Evolutionary conservation across 2,888 invertebrate species (phyloP).

Genomic region (Trissoscelio sp.): DNA sequence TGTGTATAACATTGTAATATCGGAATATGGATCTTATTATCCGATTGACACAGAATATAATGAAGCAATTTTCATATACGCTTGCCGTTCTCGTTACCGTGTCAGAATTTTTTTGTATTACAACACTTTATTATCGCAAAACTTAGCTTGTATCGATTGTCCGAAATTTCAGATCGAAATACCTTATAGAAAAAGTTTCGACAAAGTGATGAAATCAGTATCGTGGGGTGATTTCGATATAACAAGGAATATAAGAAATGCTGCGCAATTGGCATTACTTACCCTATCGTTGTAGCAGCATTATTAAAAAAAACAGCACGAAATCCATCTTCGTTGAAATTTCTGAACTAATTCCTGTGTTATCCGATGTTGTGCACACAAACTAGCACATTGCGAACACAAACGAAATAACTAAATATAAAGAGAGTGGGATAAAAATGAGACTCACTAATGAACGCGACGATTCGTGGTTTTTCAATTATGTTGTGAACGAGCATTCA

Average conservation of each 20-base stretch:
- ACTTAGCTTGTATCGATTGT: slow-evolving; percentile 24
- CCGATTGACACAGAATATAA: slow-evolving; percentile 34
- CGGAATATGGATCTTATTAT: not conserved
- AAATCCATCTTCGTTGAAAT: slow-evolving; percentile 67
- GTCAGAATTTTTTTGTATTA: slow-evolving; percentile 41
- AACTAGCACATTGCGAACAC: slow-evolving; percentile 28
- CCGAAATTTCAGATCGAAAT: slow-evolving; percentile 22
- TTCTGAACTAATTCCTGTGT: slow-evolving; percentile 36
- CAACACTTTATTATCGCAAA: slow-evolving; percentile 33
- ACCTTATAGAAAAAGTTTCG: slow-evolving; percentile 19
- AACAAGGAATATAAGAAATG: slow-evolving; percentile 45
- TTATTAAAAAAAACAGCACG: slow-evolving; percentile 63
- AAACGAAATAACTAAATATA: no score
- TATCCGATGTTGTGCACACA: no score
- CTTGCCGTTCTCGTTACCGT: not conserved
- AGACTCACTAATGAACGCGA: slow-evolving; percentile 45
- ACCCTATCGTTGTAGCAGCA: slow-evolving; percentile 64
- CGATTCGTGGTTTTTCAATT: slow-evolving; percentile 56
- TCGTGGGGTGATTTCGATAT: slow-evolving; percentile 38
- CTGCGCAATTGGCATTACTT: slow-evolving; percentile 26
- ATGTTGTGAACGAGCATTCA: slow-evolving; percentile 44
- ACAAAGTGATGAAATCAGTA: slow-evolving; percentile 34
- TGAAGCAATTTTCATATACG: slow-evolving; percentile 47
- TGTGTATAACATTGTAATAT: no score
- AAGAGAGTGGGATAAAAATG: no score